Evolutionary conservation across 2,888 invertebrate species (phyloP).

Genomic region (Chydorus sphaericus): DNA sequence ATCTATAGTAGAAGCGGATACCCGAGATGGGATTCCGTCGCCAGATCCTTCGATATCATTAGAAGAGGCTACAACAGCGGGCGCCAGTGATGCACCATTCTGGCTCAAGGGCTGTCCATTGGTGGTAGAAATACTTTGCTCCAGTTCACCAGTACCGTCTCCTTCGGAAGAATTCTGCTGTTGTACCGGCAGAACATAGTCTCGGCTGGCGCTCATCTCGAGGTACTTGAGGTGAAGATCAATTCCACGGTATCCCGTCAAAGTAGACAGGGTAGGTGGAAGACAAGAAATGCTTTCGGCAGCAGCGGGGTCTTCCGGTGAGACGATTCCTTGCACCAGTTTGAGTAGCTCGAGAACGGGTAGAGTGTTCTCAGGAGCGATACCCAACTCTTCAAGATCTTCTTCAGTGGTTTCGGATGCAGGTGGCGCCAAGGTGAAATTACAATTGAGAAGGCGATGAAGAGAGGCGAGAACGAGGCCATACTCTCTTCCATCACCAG

Average conservation of each 20-base stretch:
- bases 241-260: constrained; percentile 9
- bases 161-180: too few species aligned
- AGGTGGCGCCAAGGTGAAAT: neutral
- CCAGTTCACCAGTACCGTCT: neutral
- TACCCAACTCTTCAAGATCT: neutral
- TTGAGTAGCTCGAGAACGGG: neutral
- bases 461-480: neutral
- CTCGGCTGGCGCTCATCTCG: neutral
- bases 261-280: neutral
- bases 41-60: too few species aligned
- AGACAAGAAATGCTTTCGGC: neutral
- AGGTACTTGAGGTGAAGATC: constrained; percentile 4
- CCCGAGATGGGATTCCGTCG: too few species aligned
- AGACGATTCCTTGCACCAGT: neutral
- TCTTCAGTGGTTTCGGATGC: neutral
- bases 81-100: too few species aligned
- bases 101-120: neutral
- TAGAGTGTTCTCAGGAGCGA: neutral
- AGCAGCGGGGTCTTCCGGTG: neutral
- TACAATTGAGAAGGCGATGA: neutral
- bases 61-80: too few species aligned
- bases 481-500: neutral
- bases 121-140: neutral
- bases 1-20: too few species aligned
- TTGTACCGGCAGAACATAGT: neutral